These are phyloP conservation scores for Opisthocomus hoazin DNA, from an alignment of 2,113 vertebrate species.

Conservation along the genomic window DNA sequence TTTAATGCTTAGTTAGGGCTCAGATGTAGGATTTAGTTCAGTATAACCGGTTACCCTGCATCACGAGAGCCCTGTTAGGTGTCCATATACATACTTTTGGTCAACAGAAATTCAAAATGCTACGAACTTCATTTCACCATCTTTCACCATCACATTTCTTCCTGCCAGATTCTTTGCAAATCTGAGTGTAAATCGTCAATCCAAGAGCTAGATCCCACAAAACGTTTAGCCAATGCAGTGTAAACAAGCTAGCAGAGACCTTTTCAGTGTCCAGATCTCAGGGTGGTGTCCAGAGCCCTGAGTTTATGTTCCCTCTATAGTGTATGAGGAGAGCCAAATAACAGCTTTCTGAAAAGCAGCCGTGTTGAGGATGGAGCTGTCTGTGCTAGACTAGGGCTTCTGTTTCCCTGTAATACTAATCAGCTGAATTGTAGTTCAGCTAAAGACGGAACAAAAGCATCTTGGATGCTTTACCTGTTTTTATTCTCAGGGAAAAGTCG, in stretches of 20 bases:
- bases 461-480: not conserved
- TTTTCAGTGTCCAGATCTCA: not conserved
- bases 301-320: not conserved
- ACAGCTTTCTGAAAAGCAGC: not conserved
- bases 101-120: not conserved
- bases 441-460: not conserved
- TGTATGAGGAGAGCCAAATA: not conserved
- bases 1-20: not conserved
- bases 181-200: not conserved
- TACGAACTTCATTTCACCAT: not conserved
- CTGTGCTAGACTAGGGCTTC: not conserved
- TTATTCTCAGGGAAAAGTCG: not conserved
- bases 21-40: not conserved
- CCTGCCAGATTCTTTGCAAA: not conserved
- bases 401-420: not conserved
- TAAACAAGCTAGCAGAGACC: not conserved
- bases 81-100: not conserved
- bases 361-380: not conserved
- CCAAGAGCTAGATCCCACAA: not conserved
- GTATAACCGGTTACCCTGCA: not conserved
- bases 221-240: not conserved
- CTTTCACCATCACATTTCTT: not conserved
- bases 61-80: rapidly evolving
- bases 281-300: not conserved
- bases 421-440: not conserved